phyloP scores from a whole-genome alignment of 2,888 invertebrate genomes.

The Anarsia innoxiella region DNA sequence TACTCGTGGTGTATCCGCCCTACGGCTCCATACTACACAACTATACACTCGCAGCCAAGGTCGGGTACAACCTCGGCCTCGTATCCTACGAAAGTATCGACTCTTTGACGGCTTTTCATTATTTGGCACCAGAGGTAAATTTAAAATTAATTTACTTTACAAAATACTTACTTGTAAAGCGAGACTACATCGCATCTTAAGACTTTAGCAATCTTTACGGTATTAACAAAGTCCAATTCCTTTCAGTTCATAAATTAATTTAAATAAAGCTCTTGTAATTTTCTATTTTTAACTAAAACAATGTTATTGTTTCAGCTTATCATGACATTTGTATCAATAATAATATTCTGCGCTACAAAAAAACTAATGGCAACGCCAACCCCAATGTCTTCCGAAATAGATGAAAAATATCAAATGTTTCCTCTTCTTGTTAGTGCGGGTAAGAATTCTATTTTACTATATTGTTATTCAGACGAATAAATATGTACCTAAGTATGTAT shows the following conservation, averaged over 20 bases:
- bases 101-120: slow-evolving; percentile 78
- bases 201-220: too few species aligned
- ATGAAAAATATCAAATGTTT: slow-evolving; percentile 48
- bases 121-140: slow-evolving; percentile 85
- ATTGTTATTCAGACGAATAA: too few species aligned
- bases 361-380: neutral
- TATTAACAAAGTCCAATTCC: too few species aligned
- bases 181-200: too few species aligned
- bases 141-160: slow-evolving; percentile 20
- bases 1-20: slow-evolving; percentile 78
- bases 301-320: slow-evolving; percentile 57
- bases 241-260: too few species aligned
- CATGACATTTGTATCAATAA: slow-evolving; percentile 36
- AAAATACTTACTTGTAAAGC: too few species aligned
- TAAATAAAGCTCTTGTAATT: too few species aligned
- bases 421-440: slow-evolving; percentile 57
- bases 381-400: slow-evolving; percentile 26
- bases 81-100: slow-evolving; percentile 77
- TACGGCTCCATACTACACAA: slow-evolving; percentile 60
- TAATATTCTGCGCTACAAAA: slow-evolving; percentile 43
- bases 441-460: too few species aligned
- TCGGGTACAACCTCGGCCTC: slow-evolving; percentile 81
- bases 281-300: too few species aligned
- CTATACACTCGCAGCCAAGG: slow-evolving; percentile 70
- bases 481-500: too few species aligned